phyloP scores from a whole-genome alignment of 2,797 vertebrate genomes.

The Lutjanus argentimaculatus region DNA sequence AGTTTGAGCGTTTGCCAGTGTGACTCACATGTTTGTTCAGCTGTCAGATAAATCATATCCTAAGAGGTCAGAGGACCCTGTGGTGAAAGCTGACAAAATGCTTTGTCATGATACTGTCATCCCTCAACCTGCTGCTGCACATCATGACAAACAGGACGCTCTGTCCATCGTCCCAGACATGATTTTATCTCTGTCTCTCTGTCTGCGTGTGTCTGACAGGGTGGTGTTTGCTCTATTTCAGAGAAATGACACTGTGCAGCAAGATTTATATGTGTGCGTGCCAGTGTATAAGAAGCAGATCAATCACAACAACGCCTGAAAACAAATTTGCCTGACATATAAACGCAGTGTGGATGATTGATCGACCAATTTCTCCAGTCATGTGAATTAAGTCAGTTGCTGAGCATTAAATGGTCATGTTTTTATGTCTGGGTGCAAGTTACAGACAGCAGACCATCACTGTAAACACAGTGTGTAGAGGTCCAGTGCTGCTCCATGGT shows the following conservation, averaged over 20 bases:
- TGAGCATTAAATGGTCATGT: slow-evolving; percentile 6
- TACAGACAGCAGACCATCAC: background rate
- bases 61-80: slow-evolving; percentile 56
- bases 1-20: slow-evolving; percentile 37
- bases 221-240: slow-evolving; percentile 43
- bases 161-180: slow-evolving; percentile 32
- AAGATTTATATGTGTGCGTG: slow-evolving; percentile 32
- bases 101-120: slow-evolving; percentile 74
- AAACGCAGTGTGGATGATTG: slow-evolving; percentile 28
- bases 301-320: slow-evolving; percentile 33
- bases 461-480: background rate
- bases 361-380: slow-evolving; percentile 24
- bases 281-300: slow-evolving; percentile 27
- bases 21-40: slow-evolving; percentile 77
- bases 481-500: background rate
- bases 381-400: slow-evolving; percentile 36
- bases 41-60: slow-evolving; percentile 75
- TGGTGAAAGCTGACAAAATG: slow-evolving; percentile 60
- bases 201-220: slow-evolving; percentile 10
- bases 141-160: slow-evolving; percentile 54
- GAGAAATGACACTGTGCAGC: slow-evolving; percentile 23
- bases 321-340: slow-evolving; percentile 37
- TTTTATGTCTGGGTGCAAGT: background rate
- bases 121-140: slow-evolving; percentile 60
- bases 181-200: slow-evolving; percentile 35